Base-by-base conservation (phyloP, 2,113 vertebrate species). In the Gambusia holbrooki region DNA sequence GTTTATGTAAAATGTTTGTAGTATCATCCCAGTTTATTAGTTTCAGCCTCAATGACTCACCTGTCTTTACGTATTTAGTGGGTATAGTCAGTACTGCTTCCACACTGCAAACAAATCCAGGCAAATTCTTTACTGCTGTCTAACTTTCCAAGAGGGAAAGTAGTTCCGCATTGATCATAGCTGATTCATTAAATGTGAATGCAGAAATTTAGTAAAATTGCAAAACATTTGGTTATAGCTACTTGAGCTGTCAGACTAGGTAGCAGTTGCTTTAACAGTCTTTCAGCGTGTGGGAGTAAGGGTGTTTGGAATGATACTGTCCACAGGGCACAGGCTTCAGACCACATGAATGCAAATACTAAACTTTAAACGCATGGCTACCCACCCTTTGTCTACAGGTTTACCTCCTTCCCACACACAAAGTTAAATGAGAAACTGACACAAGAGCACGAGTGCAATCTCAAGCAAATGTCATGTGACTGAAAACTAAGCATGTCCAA, bases 321-420 rank as follows among this genome's bases (percentile, higher is more conserved):
- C 32, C 67, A 58, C 14, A 64, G 54, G 66, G 54, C 54, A 58
- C 27, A 60, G 78, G 79, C 51, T 78, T 5, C 14, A 83, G 60
- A 73, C 51, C 82, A 84, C 85, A 81, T 86, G 77, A 77, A 88
- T 87, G 82, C 87, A 89, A 91, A 90, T 89, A 68, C 69, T 54
- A 77, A 83, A 80, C 78, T 86, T 79, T 85, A 22, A 90, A 89
- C 71, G 82, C 89, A 77, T 92, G 89, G 68, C 69, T 87, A 84
- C 81, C 77, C 85, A 62, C 70, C 73, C 75, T 58, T 82, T 76
- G 71, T 77, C 19, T 73, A 75, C 72, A 76, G 78, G 76, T 71
- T 88, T 30, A 77, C 76, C 88, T 79, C 76, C 85, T 82, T 79
- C 82, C 82, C 72, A 86, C 84, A 84, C 83, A 82, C 67, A 60